Conservation (phyloP, 2,888 invertebrate species). For the Erynnis tages region DNA sequence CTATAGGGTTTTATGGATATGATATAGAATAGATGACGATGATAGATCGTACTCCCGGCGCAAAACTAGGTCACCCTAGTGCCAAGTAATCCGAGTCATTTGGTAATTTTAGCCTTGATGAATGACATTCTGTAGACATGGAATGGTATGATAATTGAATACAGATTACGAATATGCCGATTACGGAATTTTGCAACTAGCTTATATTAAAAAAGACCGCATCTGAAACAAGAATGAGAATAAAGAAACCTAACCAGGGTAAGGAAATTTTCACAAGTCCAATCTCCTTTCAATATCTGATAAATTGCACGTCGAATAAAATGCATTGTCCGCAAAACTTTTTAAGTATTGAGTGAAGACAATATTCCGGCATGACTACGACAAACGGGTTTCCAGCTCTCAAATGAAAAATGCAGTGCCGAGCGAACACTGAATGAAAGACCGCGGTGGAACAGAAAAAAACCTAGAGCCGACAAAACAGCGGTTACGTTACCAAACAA, state of each 20-base stretch:
- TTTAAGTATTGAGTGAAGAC: constrained; percentile 37
- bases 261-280: constrained; percentile 2
- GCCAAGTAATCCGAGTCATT: constrained; percentile 11
- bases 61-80: constrained; percentile 12
- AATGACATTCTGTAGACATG: neutral
- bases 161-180: too few relatives aligned
- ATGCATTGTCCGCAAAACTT: constrained; percentile 33
- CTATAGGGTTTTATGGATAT: constrained; percentile 3
- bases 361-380: constrained; percentile 47
- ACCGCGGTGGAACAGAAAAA: constrained; percentile 50
- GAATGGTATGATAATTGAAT: neutral
- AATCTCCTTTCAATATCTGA: constrained; percentile 6
- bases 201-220: too few relatives aligned
- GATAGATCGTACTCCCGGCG: constrained; percentile 8
- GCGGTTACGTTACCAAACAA: constrained; percentile 58
- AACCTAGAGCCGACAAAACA: constrained; percentile 49
- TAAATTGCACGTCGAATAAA: constrained; percentile 30
- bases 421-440: constrained; percentile 58
- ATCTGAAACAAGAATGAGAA: too few relatives aligned
- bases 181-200: too few relatives aligned
- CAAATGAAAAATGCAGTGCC: constrained; percentile 72
- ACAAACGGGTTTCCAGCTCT: constrained; percentile 42
- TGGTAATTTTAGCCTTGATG: constrained; percentile 8
- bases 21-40: constrained; percentile 8
- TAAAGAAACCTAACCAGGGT: too few relatives aligned